Conservation (phyloP, 2,888 invertebrate species). For the Parnassius apollo region DNA sequence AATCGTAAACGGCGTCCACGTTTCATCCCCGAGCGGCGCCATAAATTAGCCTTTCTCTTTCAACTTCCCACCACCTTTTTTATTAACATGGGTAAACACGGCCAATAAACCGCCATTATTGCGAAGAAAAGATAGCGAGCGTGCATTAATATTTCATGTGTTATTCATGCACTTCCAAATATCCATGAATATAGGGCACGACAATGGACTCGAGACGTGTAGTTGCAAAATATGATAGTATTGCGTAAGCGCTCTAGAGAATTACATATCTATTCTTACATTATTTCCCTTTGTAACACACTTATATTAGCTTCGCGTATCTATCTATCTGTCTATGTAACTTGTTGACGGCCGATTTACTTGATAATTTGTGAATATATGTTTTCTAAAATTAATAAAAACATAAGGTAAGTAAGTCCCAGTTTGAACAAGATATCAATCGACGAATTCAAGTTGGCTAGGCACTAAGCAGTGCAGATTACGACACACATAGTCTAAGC, state of each 20-base stretch:
- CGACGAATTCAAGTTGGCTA: no score
- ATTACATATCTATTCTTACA: constrained; percentile 17
- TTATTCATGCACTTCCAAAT: constrained; percentile 57
- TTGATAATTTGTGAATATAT: no score
- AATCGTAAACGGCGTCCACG: background rate
- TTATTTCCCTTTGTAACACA: constrained; percentile 6
- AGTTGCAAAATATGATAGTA: constrained; percentile 31
- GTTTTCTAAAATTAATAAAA: no score
- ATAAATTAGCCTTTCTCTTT: constrained; percentile 25
- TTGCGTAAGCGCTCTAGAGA: constrained; percentile 27
- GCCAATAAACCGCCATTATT: constrained; percentile 44
- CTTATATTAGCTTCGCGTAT: no score
- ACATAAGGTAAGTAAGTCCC: no score
- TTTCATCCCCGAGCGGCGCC: constrained; percentile 2
- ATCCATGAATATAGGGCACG: constrained; percentile 39
- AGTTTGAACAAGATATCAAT: no score
- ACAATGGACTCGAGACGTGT: constrained; percentile 30
- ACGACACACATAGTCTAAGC: no score
- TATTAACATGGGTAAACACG: constrained; percentile 30
- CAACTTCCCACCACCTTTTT: constrained; percentile 18
- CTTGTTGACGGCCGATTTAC: no score
- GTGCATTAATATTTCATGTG: constrained; percentile 57
- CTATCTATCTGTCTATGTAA: no score
- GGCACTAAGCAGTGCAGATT: no score
- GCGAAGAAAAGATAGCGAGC: constrained; percentile 51